Base-by-base conservation (phyloP, 2,888 invertebrate species). In the Agonopterix arenella region DNA sequence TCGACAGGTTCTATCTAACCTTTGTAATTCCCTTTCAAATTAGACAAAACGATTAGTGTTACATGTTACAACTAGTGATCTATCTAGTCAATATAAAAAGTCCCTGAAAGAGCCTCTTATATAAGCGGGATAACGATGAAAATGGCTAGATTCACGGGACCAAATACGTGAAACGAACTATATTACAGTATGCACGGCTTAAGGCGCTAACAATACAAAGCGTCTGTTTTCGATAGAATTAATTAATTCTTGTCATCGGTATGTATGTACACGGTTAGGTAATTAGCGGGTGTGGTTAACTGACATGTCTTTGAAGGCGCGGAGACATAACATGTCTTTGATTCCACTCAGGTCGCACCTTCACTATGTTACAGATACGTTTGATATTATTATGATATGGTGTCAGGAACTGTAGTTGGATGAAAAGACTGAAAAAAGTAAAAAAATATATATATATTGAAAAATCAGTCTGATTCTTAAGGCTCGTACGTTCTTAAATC, bases 221-320 rank as follows among this genome's bases (percentile, higher is more conserved):
- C 56, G 62, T 61, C 71, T 75, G 76, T 71, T 75, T 76, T 73
- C 70, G 70, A 79, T 80, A 69, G 68, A 66, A 70, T 74, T 76
- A 76, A 80, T 80, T 78, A 79, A 76, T 79, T 72, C 71, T 67
- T 68, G 72, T 74, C 68, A 74, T 71, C 70, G 66, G 60, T 58
- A 54, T 66, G 60, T 58, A 54, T 66, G 65, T 71, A 76, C 73
- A 68, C 64, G 71, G 63, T 64, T 60, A 68, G 68, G 67, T 79
- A 81, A 81, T 82, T 80, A 77, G 69, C 61, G 66, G 52, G 55
- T 61, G 70, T 63, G 76, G 70, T 74, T 59, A 63, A 63, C 63
- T 72, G 70, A 74, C 73, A 68, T 68, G 68, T 74, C 75, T 75
- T 68, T 61, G 62, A 59, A 62, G 56, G 46, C 11, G 36, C 36